These are phyloP conservation scores for Heterotilapia buettikoferi DNA, from an alignment of 2,113 vertebrate genomes.

Conservation along the genomic window DNA sequence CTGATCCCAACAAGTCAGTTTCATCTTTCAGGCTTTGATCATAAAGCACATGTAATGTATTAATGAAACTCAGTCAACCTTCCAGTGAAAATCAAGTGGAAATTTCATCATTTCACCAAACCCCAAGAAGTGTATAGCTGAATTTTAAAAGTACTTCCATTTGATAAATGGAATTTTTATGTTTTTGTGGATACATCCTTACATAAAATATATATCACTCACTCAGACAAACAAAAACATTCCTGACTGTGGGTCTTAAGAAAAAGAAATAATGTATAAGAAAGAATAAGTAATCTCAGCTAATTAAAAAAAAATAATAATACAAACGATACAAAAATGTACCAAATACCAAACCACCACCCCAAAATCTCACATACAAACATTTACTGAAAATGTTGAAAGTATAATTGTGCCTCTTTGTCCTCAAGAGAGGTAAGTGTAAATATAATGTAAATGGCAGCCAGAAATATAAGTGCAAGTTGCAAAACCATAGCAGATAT, in stretches of 20 bases:
- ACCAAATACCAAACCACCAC: neutral
- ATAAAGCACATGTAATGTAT: neutral
- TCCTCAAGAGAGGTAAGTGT: neutral
- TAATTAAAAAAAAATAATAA: neutral
- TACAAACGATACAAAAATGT: neutral
- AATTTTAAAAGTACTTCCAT: neutral
- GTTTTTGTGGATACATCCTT: neutral
- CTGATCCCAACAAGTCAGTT: neutral
- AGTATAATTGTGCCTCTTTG: neutral
- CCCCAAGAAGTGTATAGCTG: neutral
- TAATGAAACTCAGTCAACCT: neutral
- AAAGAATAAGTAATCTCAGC: neutral
- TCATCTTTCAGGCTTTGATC: neutral
- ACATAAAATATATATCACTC: neutral
- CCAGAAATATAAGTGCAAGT: neutral
- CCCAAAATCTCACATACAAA: neutral
- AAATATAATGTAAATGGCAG: neutral
- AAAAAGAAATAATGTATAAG: rapidly evolving
- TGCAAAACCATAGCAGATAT: neutral
- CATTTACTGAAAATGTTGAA: neutral
- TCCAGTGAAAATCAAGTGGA: rapidly evolving
- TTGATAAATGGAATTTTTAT: neutral
- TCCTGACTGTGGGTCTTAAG: neutral
- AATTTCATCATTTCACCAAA: neutral
- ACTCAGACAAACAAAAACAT: neutral